These are phyloP conservation scores for Cepphus grylle DNA, from an alignment of 2,113 vertebrate genomes.

Conservation along the genomic window DNA sequence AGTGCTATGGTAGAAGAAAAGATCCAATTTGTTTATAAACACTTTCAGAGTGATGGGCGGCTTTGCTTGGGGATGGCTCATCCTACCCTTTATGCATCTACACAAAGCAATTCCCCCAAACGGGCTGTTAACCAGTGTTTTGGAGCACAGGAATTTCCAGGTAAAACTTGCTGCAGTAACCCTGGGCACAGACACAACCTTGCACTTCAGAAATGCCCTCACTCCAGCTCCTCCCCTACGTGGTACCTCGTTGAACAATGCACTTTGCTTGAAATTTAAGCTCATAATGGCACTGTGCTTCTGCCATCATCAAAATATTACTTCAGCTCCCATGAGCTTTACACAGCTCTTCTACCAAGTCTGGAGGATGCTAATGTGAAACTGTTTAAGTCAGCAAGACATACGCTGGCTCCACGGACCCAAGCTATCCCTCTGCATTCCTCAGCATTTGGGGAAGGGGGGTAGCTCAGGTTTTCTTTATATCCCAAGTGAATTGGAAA, in stretches of 20 bases:
- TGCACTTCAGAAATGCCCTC: background rate
- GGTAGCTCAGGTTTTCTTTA: slow-evolving; percentile 49
- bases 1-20: background rate
- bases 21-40: fast-evolving
- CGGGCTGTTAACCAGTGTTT: fast-evolving
- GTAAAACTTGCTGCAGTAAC: fast-evolving
- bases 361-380: background rate
- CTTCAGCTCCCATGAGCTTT: background rate
- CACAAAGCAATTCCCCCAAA: background rate
- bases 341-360: background rate
- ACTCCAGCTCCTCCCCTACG: background rate
- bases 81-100: background rate
- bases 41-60: background rate
- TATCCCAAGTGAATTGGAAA: slow-evolving; percentile 42
- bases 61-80: background rate
- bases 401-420: background rate
- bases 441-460: background rate
- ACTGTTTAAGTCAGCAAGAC: background rate
- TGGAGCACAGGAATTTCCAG: background rate
- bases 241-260: fast-evolving
- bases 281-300: fast-evolving
- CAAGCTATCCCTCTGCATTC: background rate
- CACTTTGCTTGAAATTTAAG: background rate
- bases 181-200: background rate
- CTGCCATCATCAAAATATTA: background rate